Base-by-base conservation (phyloP, 2,888 invertebrate species). In the Ophion slaviceki region DNA sequence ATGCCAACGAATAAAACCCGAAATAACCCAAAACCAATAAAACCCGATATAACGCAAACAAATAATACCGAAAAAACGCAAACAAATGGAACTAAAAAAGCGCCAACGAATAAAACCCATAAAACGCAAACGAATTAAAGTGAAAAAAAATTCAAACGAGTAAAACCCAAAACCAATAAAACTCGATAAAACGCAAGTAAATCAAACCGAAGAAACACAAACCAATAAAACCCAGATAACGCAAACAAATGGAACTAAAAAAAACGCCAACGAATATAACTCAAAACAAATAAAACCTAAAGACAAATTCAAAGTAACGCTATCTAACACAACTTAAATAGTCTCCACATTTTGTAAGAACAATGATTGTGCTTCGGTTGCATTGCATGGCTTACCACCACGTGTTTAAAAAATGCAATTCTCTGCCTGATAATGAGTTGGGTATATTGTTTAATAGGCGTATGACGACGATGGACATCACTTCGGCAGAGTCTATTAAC, bases 401-500 rank as follows among this genome's bases (percentile, higher is more conserved):
- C 11, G 32, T 14, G 17, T 32, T 64, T 32, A 36, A 61, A 11
- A 64, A 64, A 64, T 32, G 11, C 36, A 64, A 64, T 64, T 64
- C 64, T 64, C 32, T 64, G 64, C 14, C 64, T 64, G 14, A 64
- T 64, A 32, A 14, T 64, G 28, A 28, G 3, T 28, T 28, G 11
- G 32, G 64, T 36, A 32, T 32, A 64, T 64, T 64, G 32, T 64
- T 64, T 32, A 32, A 64, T 64, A 64, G 64, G 64, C 64, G 64
- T 32, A 64, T 64, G 76, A 77, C 17, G 11, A 57, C 66, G 7
- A 57, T 45, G 45, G 61, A 70, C 24, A 70, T 61, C 62, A 68
- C 32, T n/a, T 70, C n/a, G 45, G 24, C 70, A 62, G 32, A 64
- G 61, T n/a, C 8, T 32, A 64, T 11, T 32, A 28, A 36, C 28